These are phyloP conservation scores for Cheilosia variabilis DNA, from an alignment of 2,888 invertebrate species.

Conservation along the genomic window DNA sequence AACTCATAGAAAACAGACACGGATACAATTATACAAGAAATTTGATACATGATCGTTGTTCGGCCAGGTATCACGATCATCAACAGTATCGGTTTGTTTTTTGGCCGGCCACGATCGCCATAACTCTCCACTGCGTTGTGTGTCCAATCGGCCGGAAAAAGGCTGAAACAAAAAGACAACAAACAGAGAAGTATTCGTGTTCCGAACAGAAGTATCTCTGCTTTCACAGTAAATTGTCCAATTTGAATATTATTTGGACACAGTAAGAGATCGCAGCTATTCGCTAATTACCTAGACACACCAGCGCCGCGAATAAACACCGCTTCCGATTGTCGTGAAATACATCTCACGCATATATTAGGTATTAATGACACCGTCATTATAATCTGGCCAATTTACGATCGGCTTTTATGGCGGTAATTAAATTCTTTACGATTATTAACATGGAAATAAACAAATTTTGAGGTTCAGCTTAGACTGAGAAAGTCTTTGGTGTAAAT, in stretches of 20 bases:
- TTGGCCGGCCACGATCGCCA: not conserved
- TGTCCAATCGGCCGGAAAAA: constrained; percentile 41
- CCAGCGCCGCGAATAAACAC: constrained; percentile 27
- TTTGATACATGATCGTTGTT: constrained; percentile 39
- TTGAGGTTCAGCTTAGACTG: not conserved
- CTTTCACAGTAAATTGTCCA: not conserved
- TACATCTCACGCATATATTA: constrained; percentile 13
- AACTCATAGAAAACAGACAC: constrained; percentile 21
- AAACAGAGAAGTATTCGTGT: not conserved
- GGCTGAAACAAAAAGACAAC: not conserved
- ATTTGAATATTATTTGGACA: constrained; percentile 9
- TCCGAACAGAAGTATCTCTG: not conserved
- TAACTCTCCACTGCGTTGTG: constrained; percentile 5
- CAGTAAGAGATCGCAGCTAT: constrained; percentile 16
- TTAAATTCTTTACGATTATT: constrained; percentile 45
- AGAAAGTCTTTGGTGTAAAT: not conserved
- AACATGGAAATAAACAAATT: constrained; percentile 15
- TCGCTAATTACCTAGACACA: constrained; percentile 34
- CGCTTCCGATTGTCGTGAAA: constrained; percentile 24
- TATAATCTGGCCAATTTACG: constrained; percentile 36
- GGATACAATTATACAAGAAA: constrained; percentile 43
- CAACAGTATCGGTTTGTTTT: constrained; percentile 22
- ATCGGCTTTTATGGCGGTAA: constrained; percentile 26
- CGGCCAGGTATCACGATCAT: constrained; percentile 26
- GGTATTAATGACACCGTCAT: constrained; percentile 28